A percentile compares a stretch with the other conserved stretches of the same genome.
These are phyloP conservation scores for Bryconaethiops microstoma DNA, from an alignment of 2,797 vertebrate genomes.

Conservation along the genomic window DNA sequence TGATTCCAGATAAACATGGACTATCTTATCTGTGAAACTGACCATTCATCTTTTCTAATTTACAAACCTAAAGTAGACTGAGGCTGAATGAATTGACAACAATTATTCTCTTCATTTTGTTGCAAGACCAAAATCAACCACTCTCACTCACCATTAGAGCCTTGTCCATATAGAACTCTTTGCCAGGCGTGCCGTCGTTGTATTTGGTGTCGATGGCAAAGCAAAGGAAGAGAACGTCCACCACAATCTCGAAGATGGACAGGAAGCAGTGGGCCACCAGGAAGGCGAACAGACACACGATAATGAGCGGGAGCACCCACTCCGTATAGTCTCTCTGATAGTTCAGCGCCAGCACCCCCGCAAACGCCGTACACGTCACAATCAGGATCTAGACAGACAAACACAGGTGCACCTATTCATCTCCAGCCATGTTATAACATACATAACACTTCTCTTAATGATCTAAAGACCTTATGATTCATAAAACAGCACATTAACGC, in stretches of 20 bases:
- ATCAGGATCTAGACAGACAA: slow-evolving; percentile 83
- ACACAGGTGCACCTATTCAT: not conserved
- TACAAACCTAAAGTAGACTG: not conserved
- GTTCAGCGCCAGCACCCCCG: slow-evolving; percentile 92
- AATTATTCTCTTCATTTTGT: too few species aligned
- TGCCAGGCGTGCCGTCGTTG: slow-evolving; percentile 93
- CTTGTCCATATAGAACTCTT: slow-evolving; percentile 99
- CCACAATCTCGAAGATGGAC: slow-evolving; percentile 97
- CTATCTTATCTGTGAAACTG: slow-evolving; percentile 24
- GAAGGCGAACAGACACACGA: slow-evolving; percentile 97
- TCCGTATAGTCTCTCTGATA: slow-evolving; percentile 93
- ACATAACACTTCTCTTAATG: not conserved
- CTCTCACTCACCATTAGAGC: slow-evolving; percentile 87
- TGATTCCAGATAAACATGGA: slow-evolving; percentile 23
- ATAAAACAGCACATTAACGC: not conserved
- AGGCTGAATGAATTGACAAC: not conserved
- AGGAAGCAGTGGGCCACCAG: slow-evolving; percentile 98
- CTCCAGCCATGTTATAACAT: not conserved
- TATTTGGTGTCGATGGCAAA: slow-evolving; percentile 98
- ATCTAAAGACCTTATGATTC: not conserved
- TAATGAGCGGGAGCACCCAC: slow-evolving; percentile 94
- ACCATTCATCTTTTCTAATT: slow-evolving; percentile 1
- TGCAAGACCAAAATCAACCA: not conserved
- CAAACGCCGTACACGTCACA: slow-evolving; percentile 89
- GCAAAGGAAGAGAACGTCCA: slow-evolving; percentile 97